Conservation (phyloP, 2,888 invertebrate genomes). For the Monopis laevigella region DNA sequence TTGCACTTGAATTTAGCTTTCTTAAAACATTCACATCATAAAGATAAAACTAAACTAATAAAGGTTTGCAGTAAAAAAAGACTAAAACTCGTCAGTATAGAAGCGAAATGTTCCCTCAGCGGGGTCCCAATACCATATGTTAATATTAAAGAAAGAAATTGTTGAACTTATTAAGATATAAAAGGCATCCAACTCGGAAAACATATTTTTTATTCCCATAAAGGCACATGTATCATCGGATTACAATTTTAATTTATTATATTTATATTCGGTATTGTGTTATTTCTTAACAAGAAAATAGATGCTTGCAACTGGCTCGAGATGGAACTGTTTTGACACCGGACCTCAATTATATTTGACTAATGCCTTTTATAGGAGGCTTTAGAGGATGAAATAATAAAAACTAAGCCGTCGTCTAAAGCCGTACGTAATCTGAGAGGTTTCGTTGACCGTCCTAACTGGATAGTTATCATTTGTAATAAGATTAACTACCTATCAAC, state of each 20-base stretch:
- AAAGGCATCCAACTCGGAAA: constrained; percentile 34
- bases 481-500: too few relatives aligned
- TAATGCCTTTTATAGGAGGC: constrained; percentile 38
- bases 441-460: constrained; percentile 1
- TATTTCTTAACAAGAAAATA: constrained; percentile 43
- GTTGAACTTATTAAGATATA: constrained; percentile 53
- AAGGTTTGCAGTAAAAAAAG: too few relatives aligned
- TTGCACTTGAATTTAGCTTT: too few relatives aligned
- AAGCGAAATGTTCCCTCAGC: constrained; percentile 4
- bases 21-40: too few relatives aligned
- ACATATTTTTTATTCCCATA: constrained; percentile 33
- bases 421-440: constrained; percentile 5
- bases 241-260: constrained; percentile 53
- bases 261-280: constrained; percentile 41
- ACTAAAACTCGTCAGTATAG: too few relatives aligned
- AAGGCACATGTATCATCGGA: constrained; percentile 53
- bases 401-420: constrained; percentile 4
- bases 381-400: constrained; percentile 10
- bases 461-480: constrained; percentile 1
- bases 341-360: constrained; percentile 54
- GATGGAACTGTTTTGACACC: constrained; percentile 56
- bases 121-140: constrained; percentile 26
- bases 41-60: too few relatives aligned
- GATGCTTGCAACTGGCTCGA: constrained; percentile 34
- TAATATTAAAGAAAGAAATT: constrained; percentile 37